These are phyloP conservation scores for Desmodus rotundus DNA, from an alignment of 2,113 vertebrate species.

Conservation along the genomic window DNA sequence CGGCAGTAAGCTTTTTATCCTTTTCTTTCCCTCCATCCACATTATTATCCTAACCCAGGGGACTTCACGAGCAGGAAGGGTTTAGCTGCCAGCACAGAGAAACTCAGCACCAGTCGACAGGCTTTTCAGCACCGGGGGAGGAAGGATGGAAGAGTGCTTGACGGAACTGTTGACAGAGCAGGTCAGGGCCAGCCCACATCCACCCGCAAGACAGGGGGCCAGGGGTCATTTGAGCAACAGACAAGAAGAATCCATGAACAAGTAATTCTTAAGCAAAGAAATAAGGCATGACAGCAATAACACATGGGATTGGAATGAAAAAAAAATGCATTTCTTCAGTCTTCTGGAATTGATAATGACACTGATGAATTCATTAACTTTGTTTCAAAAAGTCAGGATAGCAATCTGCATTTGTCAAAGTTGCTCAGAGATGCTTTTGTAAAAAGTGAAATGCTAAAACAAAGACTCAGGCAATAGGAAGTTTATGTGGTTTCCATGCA, in stretches of 20 bases:
- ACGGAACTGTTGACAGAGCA: slow-evolving; percentile 80
- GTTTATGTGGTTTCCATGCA: not conserved
- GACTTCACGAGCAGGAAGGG: slow-evolving; percentile 85
- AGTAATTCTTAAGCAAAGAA: not conserved
- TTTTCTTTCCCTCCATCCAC: slow-evolving; percentile 67
- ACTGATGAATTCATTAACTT: not conserved
- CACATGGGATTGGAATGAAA: not conserved
- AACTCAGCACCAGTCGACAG: slow-evolving; percentile 87
- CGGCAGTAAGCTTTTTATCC: not conserved
- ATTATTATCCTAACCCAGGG: slow-evolving; percentile 80
- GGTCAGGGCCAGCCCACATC: slow-evolving; percentile 87
- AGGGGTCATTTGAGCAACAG: not conserved
- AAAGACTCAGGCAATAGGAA: not conserved
- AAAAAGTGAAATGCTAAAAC: not conserved
- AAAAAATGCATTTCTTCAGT: not conserved
- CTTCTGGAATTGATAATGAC: not conserved
- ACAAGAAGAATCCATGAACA: not conserved
- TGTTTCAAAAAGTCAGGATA: not conserved
- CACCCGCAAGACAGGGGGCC: slow-evolving; percentile 72
- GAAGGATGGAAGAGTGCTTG: slow-evolving; percentile 81
- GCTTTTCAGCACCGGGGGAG: slow-evolving; percentile 79
- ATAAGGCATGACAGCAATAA: not conserved
- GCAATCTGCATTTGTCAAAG: not conserved
- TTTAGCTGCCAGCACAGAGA: slow-evolving; percentile 86
- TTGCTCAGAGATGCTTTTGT: not conserved